Evolutionary conservation across 2,113 vertebrate genomes (phyloP).

Genomic region (Silurus asotus): DNA sequence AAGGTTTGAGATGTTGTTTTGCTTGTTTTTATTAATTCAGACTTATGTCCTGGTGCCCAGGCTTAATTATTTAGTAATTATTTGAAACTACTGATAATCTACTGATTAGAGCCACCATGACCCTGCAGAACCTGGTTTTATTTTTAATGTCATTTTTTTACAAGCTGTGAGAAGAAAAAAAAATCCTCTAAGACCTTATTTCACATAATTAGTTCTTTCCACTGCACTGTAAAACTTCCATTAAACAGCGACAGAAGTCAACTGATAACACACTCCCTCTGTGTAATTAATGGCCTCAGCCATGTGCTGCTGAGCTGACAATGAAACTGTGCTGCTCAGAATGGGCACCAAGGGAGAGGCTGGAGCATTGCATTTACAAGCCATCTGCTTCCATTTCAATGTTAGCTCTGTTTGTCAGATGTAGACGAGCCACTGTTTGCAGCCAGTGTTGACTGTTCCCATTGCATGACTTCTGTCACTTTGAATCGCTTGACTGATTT

Average conservation of each 20-base stretch:
- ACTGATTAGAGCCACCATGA: neutral
- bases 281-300: slow-evolving; percentile 49
- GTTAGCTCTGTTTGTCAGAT: slow-evolving; percentile 30
- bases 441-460: slow-evolving; percentile 23
- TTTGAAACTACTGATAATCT: neutral
- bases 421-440: slow-evolving; percentile 22
- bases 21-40: too few relatives aligned
- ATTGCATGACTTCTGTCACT: slow-evolving; percentile 25
- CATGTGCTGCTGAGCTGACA: slow-evolving; percentile 46
- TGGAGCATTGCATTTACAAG: slow-evolving; percentile 26
- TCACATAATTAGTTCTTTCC: slow-evolving; percentile 47
- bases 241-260: slow-evolving; percentile 47
- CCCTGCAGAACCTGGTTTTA: slow-evolving; percentile 23
- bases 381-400: slow-evolving; percentile 47
- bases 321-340: slow-evolving; percentile 36
- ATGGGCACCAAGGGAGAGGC: slow-evolving; percentile 41
- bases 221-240: slow-evolving; percentile 40
- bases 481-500: slow-evolving; percentile 11
- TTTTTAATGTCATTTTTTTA: slow-evolving; percentile 27
- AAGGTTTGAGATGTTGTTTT: neutral
- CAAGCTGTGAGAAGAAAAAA: neutral
- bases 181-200: slow-evolving; percentile 22
- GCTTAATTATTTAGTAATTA: slow-evolving; percentile 10
- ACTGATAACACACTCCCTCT: slow-evolving; percentile 45
- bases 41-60: neutral